phyloP scores from a whole-genome alignment of 2,888 invertebrate species.

The Sphecodes monilicornis region DNA sequence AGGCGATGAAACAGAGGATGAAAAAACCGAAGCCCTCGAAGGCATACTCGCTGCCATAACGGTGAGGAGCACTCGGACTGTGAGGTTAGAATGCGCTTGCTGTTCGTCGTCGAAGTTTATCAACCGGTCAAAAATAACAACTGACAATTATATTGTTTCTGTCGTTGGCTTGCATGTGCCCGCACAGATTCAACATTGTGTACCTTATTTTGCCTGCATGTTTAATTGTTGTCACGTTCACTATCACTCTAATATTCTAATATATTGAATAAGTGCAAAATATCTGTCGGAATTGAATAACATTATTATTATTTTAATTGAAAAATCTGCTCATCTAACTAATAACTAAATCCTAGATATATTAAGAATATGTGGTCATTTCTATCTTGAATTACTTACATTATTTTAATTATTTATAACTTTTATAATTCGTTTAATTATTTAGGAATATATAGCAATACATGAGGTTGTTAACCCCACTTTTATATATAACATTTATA shows the following conservation, averaged over 20 bases:
- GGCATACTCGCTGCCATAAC: slow-evolving; percentile 92
- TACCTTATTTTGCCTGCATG: slow-evolving; percentile 6
- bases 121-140: slow-evolving; percentile 61
- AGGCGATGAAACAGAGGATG: slow-evolving; percentile 92
- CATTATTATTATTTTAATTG: background rate
- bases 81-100: slow-evolving; percentile 82
- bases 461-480: background rate
- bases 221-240: background rate
- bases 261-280: slow-evolving; percentile 1
- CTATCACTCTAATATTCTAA: background rate
- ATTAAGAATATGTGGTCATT: background rate
- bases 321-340: background rate
- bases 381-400: background rate
- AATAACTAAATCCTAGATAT: background rate
- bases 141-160: slow-evolving; percentile 19
- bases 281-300: background rate
- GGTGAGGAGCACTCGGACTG: slow-evolving; percentile 86
- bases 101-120: slow-evolving; percentile 62
- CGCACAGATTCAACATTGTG: background rate
- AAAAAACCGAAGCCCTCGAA: slow-evolving; percentile 93
- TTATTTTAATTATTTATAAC: background rate
- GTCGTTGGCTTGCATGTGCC: slow-evolving; percentile 19
- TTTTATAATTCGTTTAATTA: background rate
- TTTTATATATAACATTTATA: background rate
- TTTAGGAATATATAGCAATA: background rate